phyloP scores from a whole-genome alignment of 2,113 vertebrate genomes.

The Emberiza fucata region DNA sequence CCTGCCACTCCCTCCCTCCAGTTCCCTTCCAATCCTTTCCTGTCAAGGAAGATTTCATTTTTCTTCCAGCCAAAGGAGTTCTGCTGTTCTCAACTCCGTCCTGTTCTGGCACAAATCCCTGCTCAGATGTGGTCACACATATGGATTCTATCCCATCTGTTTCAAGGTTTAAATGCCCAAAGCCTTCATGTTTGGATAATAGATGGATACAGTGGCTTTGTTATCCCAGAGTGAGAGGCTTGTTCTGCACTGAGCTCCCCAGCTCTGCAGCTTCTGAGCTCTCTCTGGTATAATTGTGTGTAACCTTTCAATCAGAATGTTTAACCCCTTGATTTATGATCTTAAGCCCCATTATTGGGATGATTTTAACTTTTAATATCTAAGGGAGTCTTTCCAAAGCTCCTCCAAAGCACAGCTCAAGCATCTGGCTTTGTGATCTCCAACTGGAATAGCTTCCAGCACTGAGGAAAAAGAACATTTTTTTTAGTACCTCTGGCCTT shows the following conservation, averaged over 20 bases:
- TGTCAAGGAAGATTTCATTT: neutral
- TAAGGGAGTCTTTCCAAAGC: conserved; percentile 9
- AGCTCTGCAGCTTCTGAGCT: conserved; percentile 15
- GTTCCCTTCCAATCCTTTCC: accelerated
- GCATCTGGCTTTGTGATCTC: conserved; percentile 44
- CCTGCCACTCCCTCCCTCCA: neutral
- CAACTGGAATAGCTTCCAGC: conserved; percentile 33
- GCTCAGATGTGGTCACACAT: conserved; percentile 59
- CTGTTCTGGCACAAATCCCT: conserved; percentile 6
- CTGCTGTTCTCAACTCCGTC: neutral
- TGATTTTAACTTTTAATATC: conserved; percentile 1
- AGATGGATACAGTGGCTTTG: conserved; percentile 35
- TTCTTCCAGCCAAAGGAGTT: neutral
- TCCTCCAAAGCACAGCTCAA: neutral
- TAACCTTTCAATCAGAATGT: conserved; percentile 29
- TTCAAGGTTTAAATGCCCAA: conserved; percentile 42
- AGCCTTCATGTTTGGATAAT: conserved; percentile 38
- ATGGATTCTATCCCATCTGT: conserved; percentile 56
- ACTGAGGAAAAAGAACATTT: neutral
- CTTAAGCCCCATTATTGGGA: conserved; percentile 53
- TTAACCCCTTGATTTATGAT: conserved; percentile 59
- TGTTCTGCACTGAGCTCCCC: neutral
- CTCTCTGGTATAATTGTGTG: conserved; percentile 20
- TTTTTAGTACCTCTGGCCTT: neutral
- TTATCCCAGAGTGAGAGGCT: neutral